A percentile compares a stretch with the other conserved stretches of the same genome.
Conservation (phyloP, 2,888 invertebrate genomes). For the Pyrocoelia pectoralis region DNA sequence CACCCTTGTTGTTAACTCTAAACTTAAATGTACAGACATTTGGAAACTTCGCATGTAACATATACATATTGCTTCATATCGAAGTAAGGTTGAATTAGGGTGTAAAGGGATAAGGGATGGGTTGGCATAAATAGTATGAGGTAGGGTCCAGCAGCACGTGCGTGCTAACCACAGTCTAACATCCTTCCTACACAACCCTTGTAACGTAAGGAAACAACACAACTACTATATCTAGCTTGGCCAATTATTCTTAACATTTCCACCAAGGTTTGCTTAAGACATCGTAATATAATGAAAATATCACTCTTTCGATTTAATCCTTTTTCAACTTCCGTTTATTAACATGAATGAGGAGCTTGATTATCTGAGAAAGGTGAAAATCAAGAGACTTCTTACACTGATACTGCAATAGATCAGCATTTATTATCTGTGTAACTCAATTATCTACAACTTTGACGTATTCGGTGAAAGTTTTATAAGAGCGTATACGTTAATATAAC, state of each 20-base stretch:
- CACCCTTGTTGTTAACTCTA: conserved; percentile 26
- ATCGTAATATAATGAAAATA: neutral
- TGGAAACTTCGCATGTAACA: conserved; percentile 36
- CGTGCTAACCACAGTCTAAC: conserved; percentile 58
- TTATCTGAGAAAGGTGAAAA: too few species aligned
- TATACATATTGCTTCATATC: conserved; percentile 37
- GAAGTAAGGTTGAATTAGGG: conserved; percentile 38
- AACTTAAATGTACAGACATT: conserved; percentile 31
- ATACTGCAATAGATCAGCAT: neutral
- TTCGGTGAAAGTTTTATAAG: neutral
- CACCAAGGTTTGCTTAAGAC: conserved; percentile 38
- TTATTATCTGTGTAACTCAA: neutral
- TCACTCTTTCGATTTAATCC: neutral
- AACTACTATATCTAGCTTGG: conserved; percentile 56
- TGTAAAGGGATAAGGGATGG: conserved; percentile 40
- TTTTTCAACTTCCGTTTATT: too few species aligned
- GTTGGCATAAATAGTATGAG: conserved; percentile 45
- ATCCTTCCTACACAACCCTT: conserved; percentile 58
- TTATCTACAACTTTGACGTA: neutral
- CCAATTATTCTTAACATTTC: conserved; percentile 41
- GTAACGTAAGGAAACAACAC: conserved; percentile 57
- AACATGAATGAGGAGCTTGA: too few species aligned
- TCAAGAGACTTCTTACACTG: neutral
- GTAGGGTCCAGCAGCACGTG: conserved; percentile 57
- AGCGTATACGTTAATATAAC: neutral